These are phyloP conservation scores for Marmota monax DNA, from an alignment of 2,113 vertebrate species.

Conservation along the genomic window DNA sequence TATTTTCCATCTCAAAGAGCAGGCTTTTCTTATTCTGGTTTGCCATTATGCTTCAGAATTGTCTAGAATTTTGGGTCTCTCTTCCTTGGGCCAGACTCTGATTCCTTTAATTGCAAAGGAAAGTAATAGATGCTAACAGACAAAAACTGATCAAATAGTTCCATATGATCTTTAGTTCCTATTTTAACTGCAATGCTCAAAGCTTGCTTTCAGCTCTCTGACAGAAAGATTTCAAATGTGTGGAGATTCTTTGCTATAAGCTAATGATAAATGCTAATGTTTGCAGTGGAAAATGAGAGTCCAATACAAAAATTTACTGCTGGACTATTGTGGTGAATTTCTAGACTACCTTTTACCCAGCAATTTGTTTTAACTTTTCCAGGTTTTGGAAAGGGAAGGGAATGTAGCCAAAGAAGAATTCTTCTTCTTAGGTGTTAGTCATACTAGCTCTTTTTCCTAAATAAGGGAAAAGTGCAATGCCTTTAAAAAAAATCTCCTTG, in stretches of 20 bases:
- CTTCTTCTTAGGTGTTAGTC: background rate
- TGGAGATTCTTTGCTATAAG: background rate
- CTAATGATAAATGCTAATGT: conserved; percentile 3
- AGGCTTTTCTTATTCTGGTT: conserved; percentile 24
- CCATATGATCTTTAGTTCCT: background rate
- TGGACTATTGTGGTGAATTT: background rate
- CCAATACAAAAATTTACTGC: background rate
- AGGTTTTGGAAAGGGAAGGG: background rate
- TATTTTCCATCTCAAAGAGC: background rate
- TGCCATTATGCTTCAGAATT: conserved; percentile 30
- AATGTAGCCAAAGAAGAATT: background rate
- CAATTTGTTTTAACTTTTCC: background rate
- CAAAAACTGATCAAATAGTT: conserved; percentile 3
- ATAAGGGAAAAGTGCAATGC: background rate
- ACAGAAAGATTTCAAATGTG: background rate
- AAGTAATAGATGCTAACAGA: background rate
- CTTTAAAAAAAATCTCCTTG: background rate
- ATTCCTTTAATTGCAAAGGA: conserved; percentile 27
- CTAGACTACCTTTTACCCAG: background rate
- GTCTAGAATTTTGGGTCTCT: background rate
- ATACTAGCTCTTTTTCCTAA: background rate
- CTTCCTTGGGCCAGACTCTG: background rate
- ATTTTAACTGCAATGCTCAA: conserved; percentile 24
- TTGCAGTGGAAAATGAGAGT: background rate
- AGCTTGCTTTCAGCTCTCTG: conserved; percentile 10